phyloP scores from a whole-genome alignment of 2,888 invertebrate species.

The Augiades crinisus region DNA sequence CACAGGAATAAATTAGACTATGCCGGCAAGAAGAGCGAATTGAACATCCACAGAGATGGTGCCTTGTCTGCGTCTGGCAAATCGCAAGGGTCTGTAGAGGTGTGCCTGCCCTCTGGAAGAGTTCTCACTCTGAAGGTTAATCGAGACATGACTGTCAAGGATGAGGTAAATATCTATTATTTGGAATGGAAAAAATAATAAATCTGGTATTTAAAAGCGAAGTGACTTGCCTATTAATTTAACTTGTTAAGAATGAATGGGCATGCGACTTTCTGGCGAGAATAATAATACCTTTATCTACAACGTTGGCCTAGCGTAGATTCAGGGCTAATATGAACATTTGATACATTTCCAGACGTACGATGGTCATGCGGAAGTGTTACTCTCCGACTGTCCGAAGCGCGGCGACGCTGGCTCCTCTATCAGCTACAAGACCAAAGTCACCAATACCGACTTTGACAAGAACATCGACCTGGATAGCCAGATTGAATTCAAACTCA shows the following conservation, averaged over 20 bases:
- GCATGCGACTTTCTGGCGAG: too few species aligned
- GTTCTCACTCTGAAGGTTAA: conserved; percentile 60
- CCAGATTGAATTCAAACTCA: conserved; percentile 54
- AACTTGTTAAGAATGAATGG: too few species aligned
- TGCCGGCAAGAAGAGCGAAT: conserved; percentile 60
- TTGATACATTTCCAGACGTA: conserved; percentile 25
- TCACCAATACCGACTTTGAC: conserved; percentile 52
- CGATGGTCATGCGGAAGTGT: conserved; percentile 52
- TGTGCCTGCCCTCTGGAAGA: conserved; percentile 68
- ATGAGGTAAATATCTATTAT: conserved; percentile 48
- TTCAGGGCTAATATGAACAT: too few species aligned
- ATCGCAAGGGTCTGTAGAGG: conserved; percentile 52
- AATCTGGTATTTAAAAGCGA: too few species aligned
- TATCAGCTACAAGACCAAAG: conserved; percentile 58
- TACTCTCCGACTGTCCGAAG: conserved; percentile 57
- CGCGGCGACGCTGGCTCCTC: conserved; percentile 59
- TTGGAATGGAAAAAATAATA: too few species aligned
- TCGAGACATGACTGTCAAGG: conserved; percentile 47
- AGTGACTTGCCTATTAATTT: too few species aligned
- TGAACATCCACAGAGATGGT: conserved; percentile 56
- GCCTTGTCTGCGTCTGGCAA: conserved; percentile 45
- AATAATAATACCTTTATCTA: too few species aligned
- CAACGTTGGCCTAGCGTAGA: too few species aligned
- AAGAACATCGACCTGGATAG: conserved; percentile 57
- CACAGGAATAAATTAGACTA: conserved; percentile 72